Evolutionary conservation across 2,888 invertebrate species (phyloP).

Genomic region (Elysia crispata): DNA sequence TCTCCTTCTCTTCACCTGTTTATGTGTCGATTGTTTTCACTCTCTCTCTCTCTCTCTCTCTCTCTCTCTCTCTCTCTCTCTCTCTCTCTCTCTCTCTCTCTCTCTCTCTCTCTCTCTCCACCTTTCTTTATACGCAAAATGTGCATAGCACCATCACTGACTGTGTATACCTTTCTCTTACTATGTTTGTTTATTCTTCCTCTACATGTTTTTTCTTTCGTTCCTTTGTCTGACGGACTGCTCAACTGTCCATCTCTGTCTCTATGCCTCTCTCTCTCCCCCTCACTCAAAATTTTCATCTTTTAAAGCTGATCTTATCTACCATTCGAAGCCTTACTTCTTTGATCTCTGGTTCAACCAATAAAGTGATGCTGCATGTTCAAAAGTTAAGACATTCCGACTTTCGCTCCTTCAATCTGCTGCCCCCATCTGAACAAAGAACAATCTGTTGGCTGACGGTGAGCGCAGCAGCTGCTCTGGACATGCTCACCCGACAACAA

Average conservation of each 20-base stretch:
- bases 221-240: too few species aligned
- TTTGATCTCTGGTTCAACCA: background rate
- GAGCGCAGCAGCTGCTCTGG: too few species aligned
- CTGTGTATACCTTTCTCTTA: too few species aligned
- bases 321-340: background rate
- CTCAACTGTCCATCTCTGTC: background rate
- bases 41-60: slow-evolving; percentile 14
- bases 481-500: too few species aligned
- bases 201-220: too few species aligned
- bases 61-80: slow-evolving; percentile 20
- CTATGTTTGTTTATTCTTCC: too few species aligned
- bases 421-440: background rate
- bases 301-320: background rate
- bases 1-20: slow-evolving; percentile 7
- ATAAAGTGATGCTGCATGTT: background rate
- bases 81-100: slow-evolving; percentile 2
- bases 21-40: too few species aligned
- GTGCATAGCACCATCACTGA: too few species aligned
- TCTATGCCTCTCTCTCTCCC: background rate
- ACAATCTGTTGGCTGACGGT: background rate
- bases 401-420: background rate
- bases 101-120: background rate
- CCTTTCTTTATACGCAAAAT: too few species aligned
- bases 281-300: background rate
- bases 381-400: too few species aligned